phyloP scores from a whole-genome alignment of 2,888 invertebrate species.

The Myopa testacea region DNA sequence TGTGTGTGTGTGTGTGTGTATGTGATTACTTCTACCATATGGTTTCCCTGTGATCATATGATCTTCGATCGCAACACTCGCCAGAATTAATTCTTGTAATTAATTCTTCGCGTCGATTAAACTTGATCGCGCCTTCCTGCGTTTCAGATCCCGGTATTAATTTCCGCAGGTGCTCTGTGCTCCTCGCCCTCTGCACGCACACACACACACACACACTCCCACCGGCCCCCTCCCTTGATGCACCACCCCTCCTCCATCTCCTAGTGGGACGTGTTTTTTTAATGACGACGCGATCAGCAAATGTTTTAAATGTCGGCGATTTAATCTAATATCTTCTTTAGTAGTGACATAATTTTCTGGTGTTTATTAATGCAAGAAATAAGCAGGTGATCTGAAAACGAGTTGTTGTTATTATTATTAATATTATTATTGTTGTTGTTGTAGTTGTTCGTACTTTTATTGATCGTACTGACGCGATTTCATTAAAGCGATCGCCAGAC shows the following conservation, averaged over 20 bases:
- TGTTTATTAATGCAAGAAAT: too few relatives aligned
- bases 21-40: too few relatives aligned
- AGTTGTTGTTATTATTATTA: too few relatives aligned
- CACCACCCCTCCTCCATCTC: neutral
- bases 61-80: neutral
- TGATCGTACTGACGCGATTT: too few relatives aligned
- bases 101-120: neutral
- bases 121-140: slow-evolving; percentile 8
- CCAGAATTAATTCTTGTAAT: neutral
- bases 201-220: too few relatives aligned
- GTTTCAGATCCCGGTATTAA: neutral
- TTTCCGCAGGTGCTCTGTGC: slow-evolving; percentile 19
- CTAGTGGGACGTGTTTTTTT: neutral
- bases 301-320: slow-evolving; percentile 1
- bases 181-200: neutral
- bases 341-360: neutral
- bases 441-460: too few relatives aligned
- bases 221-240: neutral
- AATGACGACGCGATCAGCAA: slow-evolving; percentile 15
- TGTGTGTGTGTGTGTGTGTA: too few relatives aligned
- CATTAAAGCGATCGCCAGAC: too few relatives aligned
- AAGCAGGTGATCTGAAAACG: too few relatives aligned
- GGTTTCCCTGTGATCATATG: too few relatives aligned
- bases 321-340: neutral
- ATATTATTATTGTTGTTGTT: too few relatives aligned